Percentiles rank a stretch among this genome's conserved stretches.
Evolutionary conservation across 1,140 invertebrate genomes (phyloP).

Genomic region (Drosophila simulans): DNA sequence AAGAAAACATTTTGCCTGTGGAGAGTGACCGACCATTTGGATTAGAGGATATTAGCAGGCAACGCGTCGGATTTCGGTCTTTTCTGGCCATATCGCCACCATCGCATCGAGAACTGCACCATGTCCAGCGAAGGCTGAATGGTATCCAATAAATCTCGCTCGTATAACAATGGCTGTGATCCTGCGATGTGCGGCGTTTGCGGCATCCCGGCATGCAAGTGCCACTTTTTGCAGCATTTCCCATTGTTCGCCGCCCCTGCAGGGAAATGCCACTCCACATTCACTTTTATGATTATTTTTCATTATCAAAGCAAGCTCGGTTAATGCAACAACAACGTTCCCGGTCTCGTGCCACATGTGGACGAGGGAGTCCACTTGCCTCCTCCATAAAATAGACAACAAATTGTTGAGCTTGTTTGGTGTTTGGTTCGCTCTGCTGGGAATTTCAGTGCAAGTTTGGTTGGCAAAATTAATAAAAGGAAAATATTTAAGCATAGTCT

Average conservation of each 20-base stretch:
- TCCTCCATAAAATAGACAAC: constrained; percentile 47
- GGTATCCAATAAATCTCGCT: constrained; percentile 37
- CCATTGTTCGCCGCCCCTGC: constrained; percentile 25
- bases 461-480: constrained; percentile 70
- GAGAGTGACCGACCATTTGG: constrained; percentile 7
- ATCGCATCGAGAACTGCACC: constrained; percentile 5
- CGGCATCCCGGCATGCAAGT: constrained; percentile 28
- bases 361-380: not conserved
- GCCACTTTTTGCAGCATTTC: constrained; percentile 25
- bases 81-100: constrained; percentile 1
- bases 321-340: constrained; percentile 38
- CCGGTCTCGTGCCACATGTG: constrained; percentile 26
- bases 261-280: constrained; percentile 2
- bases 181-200: constrained; percentile 4
- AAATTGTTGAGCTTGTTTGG: constrained; percentile 69
- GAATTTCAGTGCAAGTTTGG: constrained; percentile 26
- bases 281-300: constrained; percentile 67
- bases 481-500: constrained; percentile 67
- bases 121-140: constrained; percentile 17
- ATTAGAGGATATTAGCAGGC: constrained; percentile 11
- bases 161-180: constrained; percentile 35
- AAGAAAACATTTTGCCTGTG: constrained; percentile 7
- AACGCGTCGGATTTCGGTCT: not conserved
- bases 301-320: constrained; percentile 57
- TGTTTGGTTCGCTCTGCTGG: constrained; percentile 21